phyloP scores from a whole-genome alignment of 2,797 vertebrate species.

The Clamator glandarius region DNA sequence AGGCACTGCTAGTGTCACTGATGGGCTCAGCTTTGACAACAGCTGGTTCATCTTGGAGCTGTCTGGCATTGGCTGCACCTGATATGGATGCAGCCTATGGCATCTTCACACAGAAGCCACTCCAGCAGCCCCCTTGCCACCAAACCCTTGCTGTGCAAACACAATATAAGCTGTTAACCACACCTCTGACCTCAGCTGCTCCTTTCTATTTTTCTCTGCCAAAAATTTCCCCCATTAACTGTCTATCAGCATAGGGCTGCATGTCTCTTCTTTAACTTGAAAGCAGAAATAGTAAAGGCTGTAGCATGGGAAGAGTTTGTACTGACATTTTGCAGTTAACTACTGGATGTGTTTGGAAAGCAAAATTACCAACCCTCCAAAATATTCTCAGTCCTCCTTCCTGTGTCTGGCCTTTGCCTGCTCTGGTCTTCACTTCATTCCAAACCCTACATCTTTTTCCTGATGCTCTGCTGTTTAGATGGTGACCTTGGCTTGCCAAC shows the following conservation, averaged over 20 bases:
- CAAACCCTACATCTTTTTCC: background rate
- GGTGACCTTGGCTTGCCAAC: background rate
- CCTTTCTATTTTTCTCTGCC: background rate
- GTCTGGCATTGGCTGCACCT: too few species aligned
- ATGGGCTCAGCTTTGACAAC: background rate
- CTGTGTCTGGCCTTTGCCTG: background rate
- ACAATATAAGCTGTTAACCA: background rate
- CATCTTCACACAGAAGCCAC: background rate
- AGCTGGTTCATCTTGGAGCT: too few species aligned
- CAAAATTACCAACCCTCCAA: background rate
- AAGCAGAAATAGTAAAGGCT: background rate
- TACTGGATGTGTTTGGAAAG: background rate
- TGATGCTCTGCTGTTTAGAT: background rate
- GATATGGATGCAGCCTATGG: too few species aligned
- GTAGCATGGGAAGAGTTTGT: background rate
- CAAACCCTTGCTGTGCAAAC: background rate
- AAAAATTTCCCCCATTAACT: background rate
- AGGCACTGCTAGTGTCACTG: accelerated
- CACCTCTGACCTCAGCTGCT: background rate
- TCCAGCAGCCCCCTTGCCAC: background rate
- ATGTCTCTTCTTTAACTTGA: background rate
- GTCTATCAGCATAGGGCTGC: background rate
- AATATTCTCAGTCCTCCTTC: background rate
- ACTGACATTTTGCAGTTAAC: background rate
- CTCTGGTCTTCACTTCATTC: background rate